Base-by-base conservation (phyloP, 2,888 invertebrate species). In the Nomada fabriciana region DNA sequence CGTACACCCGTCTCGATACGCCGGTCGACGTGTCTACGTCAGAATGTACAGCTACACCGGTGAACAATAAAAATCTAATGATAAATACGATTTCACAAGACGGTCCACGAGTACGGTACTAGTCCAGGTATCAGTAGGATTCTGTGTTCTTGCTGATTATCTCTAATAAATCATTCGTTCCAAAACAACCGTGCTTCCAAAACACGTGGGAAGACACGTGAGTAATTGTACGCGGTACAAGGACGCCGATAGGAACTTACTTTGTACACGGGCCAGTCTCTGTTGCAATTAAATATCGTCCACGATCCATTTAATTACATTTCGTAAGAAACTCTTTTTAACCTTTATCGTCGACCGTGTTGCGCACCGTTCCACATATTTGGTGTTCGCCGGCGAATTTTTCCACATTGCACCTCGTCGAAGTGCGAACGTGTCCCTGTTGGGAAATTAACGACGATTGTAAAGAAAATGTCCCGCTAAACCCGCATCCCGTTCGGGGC, bases 401-500 rank as follows among this genome's bases (percentile, higher is more conserved):
- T 2, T 7, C 50, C 9, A 29, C 47, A 18, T 18, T n/a, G 2
- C 42, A 36, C 50, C 13, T 60, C 36, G 23, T 18, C 4, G 23
- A 25, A 50, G 3, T 10, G 29, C 10, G 13, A 50, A 60, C 11
- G 47, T 20, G 36, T n/a, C 36, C 11, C 53, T 25, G 36, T 59
- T 50, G 36, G 29, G 61, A 20, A 52, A 80, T 78, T 43, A 42
- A 68, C 50, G 29, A 63, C 36, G 20, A 64, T 72, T 42, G 53
- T 11, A 70, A 63, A n/a, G 23, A 55, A 71, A 59, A 61, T 74
- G 20, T 43, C 53, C 71, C 75, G 74, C 18, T 65, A 68, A 68
- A 52, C 76, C 76, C 81, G 82, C 81, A 82, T 77, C 67, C 36
- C 36, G 36, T 36, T 36, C 7, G 0, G 7, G 7, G 36, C 36